A percentile compares a stretch with the other conserved stretches of the same genome.
phyloP scores from a whole-genome alignment of 2,888 invertebrate genomes.

The Chloroclysta siterata region DNA sequence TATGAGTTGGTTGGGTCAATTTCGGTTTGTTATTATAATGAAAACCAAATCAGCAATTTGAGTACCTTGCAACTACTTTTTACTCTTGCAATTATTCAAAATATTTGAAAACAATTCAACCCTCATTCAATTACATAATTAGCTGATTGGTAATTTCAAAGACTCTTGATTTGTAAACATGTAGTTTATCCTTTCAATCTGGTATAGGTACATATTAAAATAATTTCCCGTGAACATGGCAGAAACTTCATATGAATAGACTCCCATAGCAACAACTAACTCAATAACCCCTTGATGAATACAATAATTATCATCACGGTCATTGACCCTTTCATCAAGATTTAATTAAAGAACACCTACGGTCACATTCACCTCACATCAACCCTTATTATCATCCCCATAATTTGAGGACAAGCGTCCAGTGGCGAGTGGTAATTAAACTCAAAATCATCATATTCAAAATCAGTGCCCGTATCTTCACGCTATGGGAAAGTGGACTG shows the following conservation, averaged over 20 bases:
- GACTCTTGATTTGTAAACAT: neutral
- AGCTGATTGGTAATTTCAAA: neutral
- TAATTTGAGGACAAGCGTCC: slow-evolving; percentile 45
- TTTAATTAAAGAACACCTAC: slow-evolving; percentile 58
- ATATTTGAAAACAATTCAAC: neutral
- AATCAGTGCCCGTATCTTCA: slow-evolving; percentile 80
- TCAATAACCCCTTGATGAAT: slow-evolving; percentile 22
- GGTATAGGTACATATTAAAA: neutral
- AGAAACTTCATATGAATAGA: slow-evolving; percentile 1
- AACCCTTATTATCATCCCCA: slow-evolving; percentile 45
- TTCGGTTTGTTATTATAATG: too few species aligned
- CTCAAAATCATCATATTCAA: slow-evolving; percentile 75
- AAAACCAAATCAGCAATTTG: too few species aligned
- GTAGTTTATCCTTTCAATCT: slow-evolving; percentile 11
- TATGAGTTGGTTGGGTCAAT: too few species aligned
- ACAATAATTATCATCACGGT: slow-evolving; percentile 15
- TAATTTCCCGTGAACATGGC: neutral
- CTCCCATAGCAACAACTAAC: slow-evolving; percentile 7
- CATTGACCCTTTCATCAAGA: slow-evolving; percentile 29
- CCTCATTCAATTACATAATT: neutral
- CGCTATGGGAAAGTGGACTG: slow-evolving; percentile 78
- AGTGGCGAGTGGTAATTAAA: slow-evolving; percentile 72
- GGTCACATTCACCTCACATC: slow-evolving; percentile 39
- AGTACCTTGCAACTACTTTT: too few species aligned
- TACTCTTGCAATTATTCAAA: too few species aligned